These are phyloP conservation scores for Amazona vittata DNA, from an alignment of 2,113 vertebrate species.

Conservation along the genomic window DNA sequence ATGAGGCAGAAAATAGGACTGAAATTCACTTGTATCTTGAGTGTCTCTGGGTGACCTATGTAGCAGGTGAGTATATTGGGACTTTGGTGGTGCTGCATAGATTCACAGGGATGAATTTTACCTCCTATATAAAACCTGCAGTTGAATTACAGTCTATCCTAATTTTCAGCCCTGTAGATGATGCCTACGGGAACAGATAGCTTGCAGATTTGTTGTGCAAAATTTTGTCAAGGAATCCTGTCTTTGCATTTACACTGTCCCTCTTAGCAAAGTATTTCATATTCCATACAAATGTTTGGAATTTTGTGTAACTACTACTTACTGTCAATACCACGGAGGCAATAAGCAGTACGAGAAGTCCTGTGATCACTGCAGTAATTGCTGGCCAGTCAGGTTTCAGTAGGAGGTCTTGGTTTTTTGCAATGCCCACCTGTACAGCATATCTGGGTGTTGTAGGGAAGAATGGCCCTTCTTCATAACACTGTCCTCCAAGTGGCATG, in stretches of 20 bases:
- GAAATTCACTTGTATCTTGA: not conserved
- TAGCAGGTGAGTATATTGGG: not conserved
- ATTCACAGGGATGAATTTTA: not conserved
- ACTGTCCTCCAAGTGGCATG: conserved; percentile 81
- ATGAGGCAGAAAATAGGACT: not conserved
- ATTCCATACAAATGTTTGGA: not conserved
- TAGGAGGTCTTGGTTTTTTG: conserved; percentile 56
- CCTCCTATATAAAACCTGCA: not conserved
- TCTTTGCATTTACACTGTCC: not conserved
- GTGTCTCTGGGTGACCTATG: not conserved
- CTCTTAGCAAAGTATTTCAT: not conserved
- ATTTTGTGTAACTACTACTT: not conserved
- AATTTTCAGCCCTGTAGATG: not conserved
- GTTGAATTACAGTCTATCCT: not conserved
- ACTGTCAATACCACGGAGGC: conserved; percentile 78
- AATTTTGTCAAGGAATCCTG: not conserved
- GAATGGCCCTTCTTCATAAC: conserved; percentile 84
- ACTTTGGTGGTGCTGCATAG: not conserved
- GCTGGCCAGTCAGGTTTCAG: conserved; percentile 82
- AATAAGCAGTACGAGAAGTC: conserved; percentile 76
- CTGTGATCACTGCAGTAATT: conserved; percentile 69
- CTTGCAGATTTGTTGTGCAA: accelerated
- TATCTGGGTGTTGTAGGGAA: conserved; percentile 78
- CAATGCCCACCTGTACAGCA: conserved; percentile 83
- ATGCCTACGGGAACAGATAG: not conserved